Conservation (phyloP, 2,113 vertebrate species). For the Anolis sagrei region DNA sequence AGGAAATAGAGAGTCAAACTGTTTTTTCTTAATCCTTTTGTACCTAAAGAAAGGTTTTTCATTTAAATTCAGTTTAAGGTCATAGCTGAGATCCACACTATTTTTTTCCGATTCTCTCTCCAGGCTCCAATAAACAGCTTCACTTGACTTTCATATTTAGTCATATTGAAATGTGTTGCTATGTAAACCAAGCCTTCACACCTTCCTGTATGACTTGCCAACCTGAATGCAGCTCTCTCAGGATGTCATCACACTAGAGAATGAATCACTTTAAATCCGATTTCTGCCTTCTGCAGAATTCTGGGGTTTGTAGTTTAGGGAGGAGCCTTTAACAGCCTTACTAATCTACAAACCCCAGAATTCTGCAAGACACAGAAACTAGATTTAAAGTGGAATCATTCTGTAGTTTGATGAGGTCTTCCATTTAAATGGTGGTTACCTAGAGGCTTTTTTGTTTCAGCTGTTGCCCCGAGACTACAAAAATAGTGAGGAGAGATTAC, state of each 20-base stretch:
- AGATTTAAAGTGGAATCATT: too few relatives aligned
- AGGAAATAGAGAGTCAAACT: constrained; percentile 19
- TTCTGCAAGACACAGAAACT: too few relatives aligned
- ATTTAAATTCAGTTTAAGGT: constrained; percentile 33
- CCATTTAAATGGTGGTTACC: too few relatives aligned
- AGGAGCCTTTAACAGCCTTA: too few relatives aligned
- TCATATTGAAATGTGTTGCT: neutral
- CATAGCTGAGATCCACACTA: constrained; percentile 1
- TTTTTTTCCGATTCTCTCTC: neutral
- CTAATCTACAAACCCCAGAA: too few relatives aligned
- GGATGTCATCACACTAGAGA: too few relatives aligned
- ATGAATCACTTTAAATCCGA: too few relatives aligned
- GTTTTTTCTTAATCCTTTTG: constrained; percentile 36
- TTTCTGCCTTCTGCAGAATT: too few relatives aligned
- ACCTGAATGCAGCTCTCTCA: too few relatives aligned
- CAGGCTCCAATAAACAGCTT: neutral
- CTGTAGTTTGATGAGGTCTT: too few relatives aligned
- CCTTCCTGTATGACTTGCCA: neutral
- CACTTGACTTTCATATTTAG: neutral
- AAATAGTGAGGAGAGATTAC: neutral
- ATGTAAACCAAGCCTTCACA: neutral
- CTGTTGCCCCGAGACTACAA: neutral
- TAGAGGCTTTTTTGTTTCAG: neutral
- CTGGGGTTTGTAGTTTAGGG: too few relatives aligned
- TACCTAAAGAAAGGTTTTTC: constrained; percentile 13